Evolutionary conservation across 2,888 invertebrate species (phyloP), one percentile per base, ranked within the genome.

Genomic region (Glomeris marginata): DNA sequence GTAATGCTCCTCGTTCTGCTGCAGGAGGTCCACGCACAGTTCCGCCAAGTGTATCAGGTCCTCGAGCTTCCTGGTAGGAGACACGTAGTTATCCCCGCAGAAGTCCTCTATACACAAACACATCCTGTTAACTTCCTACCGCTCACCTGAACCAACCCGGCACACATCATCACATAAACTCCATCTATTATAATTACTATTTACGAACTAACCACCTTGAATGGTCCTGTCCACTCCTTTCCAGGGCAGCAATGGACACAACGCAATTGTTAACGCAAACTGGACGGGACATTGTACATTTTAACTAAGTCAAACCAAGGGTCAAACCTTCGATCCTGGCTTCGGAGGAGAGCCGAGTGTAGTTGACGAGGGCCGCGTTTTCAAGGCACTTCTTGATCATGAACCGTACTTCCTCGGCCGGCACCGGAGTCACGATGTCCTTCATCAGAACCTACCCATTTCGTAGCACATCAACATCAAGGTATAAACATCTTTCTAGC

Each of bases 1-100:
- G 71, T 98, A 98, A 69, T 98, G 95, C 70, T 98, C 98, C 74
- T 98, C 97, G 67, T 98, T 98, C 71, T 99, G 97, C 69, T 97
- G 97, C 56, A 99, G 72, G 38, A 99, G 77, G 69, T 99, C 98
- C 48, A 98, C 95, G 71, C 98, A 98, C 42, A 97, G 76, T 67
- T 98, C 97, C 13, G 97, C 92, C 58, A 99, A 77, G 66, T 90
- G 92, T 62, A 95, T 91, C 50, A 99, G 76, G 67, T 97, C 95
- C 67, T 98, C 95, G 46, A 99, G 74, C 66, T 90, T 88, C 71
- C 87, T 87, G 50, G 81, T 79, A 6, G 90, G 84, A 22, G 85
- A 78, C 49, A 85, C 83, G 68, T 83, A 77, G 41, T 77, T 77
- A 68, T 90, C 88, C 20, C 85, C 84, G 64, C 81, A 75, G 46